Conservation (phyloP, 2,797 vertebrate genomes). For the Oreochromis grahami region DNA sequence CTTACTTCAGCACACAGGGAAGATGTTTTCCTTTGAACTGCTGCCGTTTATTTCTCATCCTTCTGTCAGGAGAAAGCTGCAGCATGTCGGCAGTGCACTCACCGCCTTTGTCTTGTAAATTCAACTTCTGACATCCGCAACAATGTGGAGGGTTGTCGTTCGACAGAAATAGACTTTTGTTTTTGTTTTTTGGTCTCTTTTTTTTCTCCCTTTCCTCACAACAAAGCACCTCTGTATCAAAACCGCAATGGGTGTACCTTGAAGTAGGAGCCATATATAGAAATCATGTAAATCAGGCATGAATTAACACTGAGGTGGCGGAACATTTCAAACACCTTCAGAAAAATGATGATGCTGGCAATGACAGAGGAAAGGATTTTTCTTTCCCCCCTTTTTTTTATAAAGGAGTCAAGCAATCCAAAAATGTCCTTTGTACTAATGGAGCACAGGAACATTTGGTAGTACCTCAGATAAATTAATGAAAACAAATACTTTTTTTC, state of each 20-base stretch:
- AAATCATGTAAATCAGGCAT: constrained; percentile 65
- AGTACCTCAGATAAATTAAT: constrained; percentile 47
- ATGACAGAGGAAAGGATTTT: constrained; percentile 40
- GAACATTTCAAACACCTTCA: constrained; percentile 51
- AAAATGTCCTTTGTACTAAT: constrained; percentile 37
- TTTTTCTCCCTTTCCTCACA: constrained; percentile 51
- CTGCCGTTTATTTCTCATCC: constrained; percentile 64
- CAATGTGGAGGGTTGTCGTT: constrained; percentile 72
- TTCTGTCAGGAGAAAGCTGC: constrained; percentile 69
- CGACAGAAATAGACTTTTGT: constrained; percentile 73
- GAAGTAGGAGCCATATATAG: constrained; percentile 72
- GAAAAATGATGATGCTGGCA: constrained; percentile 38
- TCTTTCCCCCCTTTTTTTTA: neutral
- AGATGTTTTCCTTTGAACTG: constrained; percentile 55
- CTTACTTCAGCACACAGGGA: constrained; percentile 50
- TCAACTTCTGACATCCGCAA: constrained; percentile 70
- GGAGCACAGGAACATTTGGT: constrained; percentile 37
- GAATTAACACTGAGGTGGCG: constrained; percentile 49
- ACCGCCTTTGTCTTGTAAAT: constrained; percentile 74
- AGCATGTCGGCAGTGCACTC: constrained; percentile 52
- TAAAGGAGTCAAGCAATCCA: constrained; percentile 35
- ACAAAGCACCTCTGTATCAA: constrained; percentile 71
- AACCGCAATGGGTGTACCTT: constrained; percentile 71
- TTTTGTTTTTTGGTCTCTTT: constrained; percentile 54
- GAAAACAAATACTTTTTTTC: constrained; percentile 57